Evolutionary conservation across 1,140 invertebrate genomes (phyloP).

Genomic region (Ostrea edulis): DNA sequence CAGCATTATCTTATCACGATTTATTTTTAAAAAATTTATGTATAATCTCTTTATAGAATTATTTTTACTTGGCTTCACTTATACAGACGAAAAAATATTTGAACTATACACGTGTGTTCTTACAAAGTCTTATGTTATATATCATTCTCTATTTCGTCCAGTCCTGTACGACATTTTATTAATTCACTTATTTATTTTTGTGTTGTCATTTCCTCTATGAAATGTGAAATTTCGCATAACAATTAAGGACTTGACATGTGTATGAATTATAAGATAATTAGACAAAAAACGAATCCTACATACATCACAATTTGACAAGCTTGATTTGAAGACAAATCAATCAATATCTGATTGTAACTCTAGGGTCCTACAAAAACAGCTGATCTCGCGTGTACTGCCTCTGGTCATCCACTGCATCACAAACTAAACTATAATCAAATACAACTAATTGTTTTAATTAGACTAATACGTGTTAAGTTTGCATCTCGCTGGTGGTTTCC

Average conservation of each 20-base stretch:
- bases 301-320: conserved; percentile 18
- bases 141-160: too few relatives aligned
- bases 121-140: too few relatives aligned
- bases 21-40: too few relatives aligned
- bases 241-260: neutral
- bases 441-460: neutral
- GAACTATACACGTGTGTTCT: too few relatives aligned
- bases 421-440: neutral
- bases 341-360: neutral
- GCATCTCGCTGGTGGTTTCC: neutral
- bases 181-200: too few relatives aligned
- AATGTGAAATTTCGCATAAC: neutral
- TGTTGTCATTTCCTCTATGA: too few relatives aligned
- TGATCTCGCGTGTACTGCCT: neutral
- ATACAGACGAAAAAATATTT: too few relatives aligned
- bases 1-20: too few relatives aligned
- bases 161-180: too few relatives aligned
- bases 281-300: neutral
- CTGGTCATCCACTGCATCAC: neutral
- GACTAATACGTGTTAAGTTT: neutral
- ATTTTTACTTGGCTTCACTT: too few relatives aligned
- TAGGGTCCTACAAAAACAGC: neutral
- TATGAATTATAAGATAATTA: conserved; percentile 8
- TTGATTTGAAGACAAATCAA: neutral
- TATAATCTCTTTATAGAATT: too few relatives aligned